phyloP scores from a whole-genome alignment of 2,113 vertebrate species.

The Paracanthobrama guichenoti region DNA sequence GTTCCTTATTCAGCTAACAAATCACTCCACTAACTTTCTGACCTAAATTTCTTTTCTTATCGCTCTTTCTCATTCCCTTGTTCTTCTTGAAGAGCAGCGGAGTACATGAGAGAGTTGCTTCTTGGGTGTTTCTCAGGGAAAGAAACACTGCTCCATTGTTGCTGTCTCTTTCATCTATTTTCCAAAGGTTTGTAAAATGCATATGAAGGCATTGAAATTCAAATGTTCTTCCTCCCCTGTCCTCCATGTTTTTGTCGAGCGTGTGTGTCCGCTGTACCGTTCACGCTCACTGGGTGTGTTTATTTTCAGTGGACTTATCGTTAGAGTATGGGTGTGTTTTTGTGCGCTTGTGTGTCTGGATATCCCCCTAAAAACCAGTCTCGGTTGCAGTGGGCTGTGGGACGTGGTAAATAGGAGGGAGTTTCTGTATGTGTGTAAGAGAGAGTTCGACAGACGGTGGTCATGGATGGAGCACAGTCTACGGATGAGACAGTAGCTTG shows the following conservation, averaged over 20 bases:
- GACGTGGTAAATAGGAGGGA: background rate
- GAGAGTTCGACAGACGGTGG: conserved; percentile 9
- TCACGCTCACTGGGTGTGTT: conserved; percentile 34
- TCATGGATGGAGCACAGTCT: conserved; percentile 19
- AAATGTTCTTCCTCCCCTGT: conserved; percentile 63
- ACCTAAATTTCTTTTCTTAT: background rate
- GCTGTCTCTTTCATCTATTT: conserved; percentile 75
- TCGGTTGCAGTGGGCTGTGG: conserved; percentile 12
- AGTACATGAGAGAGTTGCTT: conserved; percentile 65
- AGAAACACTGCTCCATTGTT: conserved; percentile 69
- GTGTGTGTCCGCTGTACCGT: conserved; percentile 47
- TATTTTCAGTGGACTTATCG: conserved; percentile 36
- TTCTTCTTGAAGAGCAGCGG: conserved; percentile 64
- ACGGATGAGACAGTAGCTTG: conserved; percentile 9
- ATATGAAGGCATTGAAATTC: conserved; percentile 72
- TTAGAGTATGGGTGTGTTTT: conserved; percentile 36
- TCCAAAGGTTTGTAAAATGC: conserved; percentile 70
- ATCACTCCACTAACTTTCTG: conserved; percentile 77
- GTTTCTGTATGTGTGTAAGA: conserved; percentile 6
- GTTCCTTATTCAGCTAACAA: conserved; percentile 61
- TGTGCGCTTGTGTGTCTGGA: conserved; percentile 45
- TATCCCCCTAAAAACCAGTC: conserved; percentile 47
- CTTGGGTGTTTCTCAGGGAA: conserved; percentile 64
- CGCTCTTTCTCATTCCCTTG: conserved; percentile 24
- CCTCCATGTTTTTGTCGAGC: conserved; percentile 53